These are phyloP conservation scores for Naso thynnoides DNA, from an alignment of 2,797 vertebrate species.

Conservation along the genomic window DNA sequence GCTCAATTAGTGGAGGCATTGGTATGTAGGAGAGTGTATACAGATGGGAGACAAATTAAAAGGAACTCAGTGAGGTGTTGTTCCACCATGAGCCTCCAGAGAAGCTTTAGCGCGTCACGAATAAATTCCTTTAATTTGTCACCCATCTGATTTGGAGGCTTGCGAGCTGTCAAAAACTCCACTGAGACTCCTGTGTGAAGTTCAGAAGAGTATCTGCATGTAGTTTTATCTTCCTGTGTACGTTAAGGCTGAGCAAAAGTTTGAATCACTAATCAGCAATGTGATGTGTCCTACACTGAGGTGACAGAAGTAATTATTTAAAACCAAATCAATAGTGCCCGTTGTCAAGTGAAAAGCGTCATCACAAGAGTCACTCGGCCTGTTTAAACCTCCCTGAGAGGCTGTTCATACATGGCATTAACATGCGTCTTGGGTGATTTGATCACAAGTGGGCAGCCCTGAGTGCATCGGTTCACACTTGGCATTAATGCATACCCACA, in stretches of 20 bases:
- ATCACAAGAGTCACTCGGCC: too few relatives aligned
- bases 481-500: too few relatives aligned
- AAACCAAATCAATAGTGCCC: conserved; percentile 7
- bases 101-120: neutral
- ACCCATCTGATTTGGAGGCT: neutral
- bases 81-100: neutral
- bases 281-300: neutral
- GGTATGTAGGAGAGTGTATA: conserved; percentile 25
- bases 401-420: too few relatives aligned
- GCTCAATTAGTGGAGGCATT: conserved; percentile 49
- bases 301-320: neutral
- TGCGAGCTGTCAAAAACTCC: neutral
- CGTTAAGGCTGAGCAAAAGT: neutral
- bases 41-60: conserved; percentile 40
- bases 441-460: too few relatives aligned
- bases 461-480: too few relatives aligned
- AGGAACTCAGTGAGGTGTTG: conserved; percentile 10
- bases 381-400: too few relatives aligned
- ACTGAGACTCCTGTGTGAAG: neutral
- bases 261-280: neutral
- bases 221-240: neutral
- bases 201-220: neutral
- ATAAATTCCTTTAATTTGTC: neutral
- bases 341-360: too few relatives aligned
- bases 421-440: too few relatives aligned